phyloP scores from a whole-genome alignment of 1,140 invertebrate species.

The Zophobas morio region DNA sequence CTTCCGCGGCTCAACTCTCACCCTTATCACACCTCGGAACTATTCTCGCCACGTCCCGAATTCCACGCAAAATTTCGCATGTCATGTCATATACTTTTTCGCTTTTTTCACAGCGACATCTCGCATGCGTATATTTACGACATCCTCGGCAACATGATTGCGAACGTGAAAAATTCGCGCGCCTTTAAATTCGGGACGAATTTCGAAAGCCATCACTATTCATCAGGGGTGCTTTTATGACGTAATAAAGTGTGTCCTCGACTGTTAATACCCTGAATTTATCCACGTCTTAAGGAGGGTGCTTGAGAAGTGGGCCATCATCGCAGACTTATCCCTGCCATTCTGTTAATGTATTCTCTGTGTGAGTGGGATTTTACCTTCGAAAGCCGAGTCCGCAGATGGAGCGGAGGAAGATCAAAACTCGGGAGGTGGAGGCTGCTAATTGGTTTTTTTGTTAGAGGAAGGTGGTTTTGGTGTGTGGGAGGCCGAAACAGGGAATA shows the following conservation, averaged over 20 bases:
- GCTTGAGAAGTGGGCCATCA: conserved; percentile 52
- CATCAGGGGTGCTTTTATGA: conserved; percentile 32
- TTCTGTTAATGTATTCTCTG: conserved; percentile 54
- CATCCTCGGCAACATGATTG: too few relatives aligned
- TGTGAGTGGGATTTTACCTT: conserved; percentile 51
- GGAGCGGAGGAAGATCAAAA: conserved; percentile 18
- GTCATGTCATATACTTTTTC: background rate
- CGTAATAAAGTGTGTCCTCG: conserved; percentile 41
- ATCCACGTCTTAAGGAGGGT: conserved; percentile 48
- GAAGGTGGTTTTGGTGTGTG: too few relatives aligned
- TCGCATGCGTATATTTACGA: too few relatives aligned
- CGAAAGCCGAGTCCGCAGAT: conserved; percentile 3
- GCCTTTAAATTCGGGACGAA: conserved; percentile 41
- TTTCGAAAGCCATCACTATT: conserved; percentile 14
- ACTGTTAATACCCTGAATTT: conserved; percentile 48
- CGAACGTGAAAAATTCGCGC: conserved; percentile 1
- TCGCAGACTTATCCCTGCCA: conserved; percentile 50
- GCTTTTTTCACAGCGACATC: too few relatives aligned
- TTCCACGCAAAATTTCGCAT: conserved; percentile 22
- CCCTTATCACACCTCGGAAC: conserved; percentile 41
- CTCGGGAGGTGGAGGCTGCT: background rate
- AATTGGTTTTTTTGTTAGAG: too few relatives aligned
- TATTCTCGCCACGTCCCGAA: conserved; percentile 26
- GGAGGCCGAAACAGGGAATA: too few relatives aligned
- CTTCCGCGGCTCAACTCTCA: conserved; percentile 49